Percentiles rank a stretch among this genome's conserved stretches.
These are phyloP conservation scores for Carassius gibelio DNA, from an alignment of 2,113 vertebrate genomes.

Conservation along the genomic window DNA sequence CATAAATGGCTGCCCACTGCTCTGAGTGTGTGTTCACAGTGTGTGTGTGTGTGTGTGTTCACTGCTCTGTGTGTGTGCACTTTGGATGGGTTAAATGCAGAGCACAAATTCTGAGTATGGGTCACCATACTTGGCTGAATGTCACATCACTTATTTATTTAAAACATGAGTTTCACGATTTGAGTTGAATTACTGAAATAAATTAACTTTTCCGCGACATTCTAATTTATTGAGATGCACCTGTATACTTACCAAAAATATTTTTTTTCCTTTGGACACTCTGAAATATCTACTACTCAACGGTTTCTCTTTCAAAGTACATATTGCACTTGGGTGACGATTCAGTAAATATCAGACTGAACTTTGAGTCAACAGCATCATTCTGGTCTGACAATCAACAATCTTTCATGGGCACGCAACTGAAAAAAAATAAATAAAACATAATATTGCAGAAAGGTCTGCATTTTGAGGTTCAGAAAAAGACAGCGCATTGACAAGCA, in stretches of 20 bases:
- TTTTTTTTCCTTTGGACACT: background rate
- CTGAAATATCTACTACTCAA: background rate
- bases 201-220: no score
- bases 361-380: slow-evolving; percentile 32
- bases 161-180: no score
- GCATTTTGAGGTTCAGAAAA: background rate
- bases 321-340: background rate
- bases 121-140: no score
- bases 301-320: background rate
- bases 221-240: no score
- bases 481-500: slow-evolving; percentile 18
- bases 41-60: no score
- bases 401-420: slow-evolving; percentile 8
- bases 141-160: no score
- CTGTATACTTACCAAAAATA: background rate
- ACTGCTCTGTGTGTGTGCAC: no score
- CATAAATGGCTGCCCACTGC: no score
- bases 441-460: slow-evolving; percentile 20
- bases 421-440: slow-evolving; percentile 18
- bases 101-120: no score
- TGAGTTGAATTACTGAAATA: no score
- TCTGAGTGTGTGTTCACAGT: no score
- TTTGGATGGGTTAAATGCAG: no score
- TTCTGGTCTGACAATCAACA: slow-evolving; percentile 27
- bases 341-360: slow-evolving; percentile 16